Evolutionary conservation across 2,888 invertebrate genomes (phyloP), one percentile per base, ranked within the genome.

Genomic region (Parasteatoda lunata): DNA sequence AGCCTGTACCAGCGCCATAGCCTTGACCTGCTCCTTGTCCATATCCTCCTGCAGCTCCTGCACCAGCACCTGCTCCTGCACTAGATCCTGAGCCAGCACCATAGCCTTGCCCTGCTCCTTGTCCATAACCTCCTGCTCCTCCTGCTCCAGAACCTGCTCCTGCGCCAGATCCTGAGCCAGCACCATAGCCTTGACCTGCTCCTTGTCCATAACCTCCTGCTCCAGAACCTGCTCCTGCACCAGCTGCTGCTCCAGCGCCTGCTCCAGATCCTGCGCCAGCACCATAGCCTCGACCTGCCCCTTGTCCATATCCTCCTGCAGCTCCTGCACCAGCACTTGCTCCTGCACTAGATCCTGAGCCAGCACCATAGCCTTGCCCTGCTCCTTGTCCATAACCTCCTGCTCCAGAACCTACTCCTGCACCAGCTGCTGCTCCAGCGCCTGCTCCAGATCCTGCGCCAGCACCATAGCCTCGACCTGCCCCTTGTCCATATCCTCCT

Each of bases 101-200:
- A 52, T 45, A 45, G 8, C 72, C 9, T 52, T n/a, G n/a, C n/a
- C n/a, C n/a, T n/a, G n/a, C n/a, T n/a, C n/a, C n/a, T n/a, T n/a
- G n/a, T n/a, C 54, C 54, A 52, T 5, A 5, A 52, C 54, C 72
- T 0, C 15, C 54, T 7, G 51, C 73, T 3, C 59, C 59, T 6
- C 73, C 73, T 5, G 73, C 59, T 73, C 54, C 73, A 13, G 51
- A 48, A 30, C 73, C 54, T 8, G 54, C 7, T 9, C 73, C 54
- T 52, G 5, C 7, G 5, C 54, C 54, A 52, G 5, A 52, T 52
- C 13, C 13, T 5, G 30, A 52, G 5, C 9, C 54, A 52, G 54
- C 54, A 52, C 7, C 9, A 52, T 5, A 5, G 9, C 7, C 54
- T 9, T 5, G 7, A 52, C 30, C n/a, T 15, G 66, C 6, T 66